Percentiles rank a stretch among this genome's conserved stretches.
phyloP scores from a whole-genome alignment of 2,113 vertebrate genomes.

The Camelus dromedarius region DNA sequence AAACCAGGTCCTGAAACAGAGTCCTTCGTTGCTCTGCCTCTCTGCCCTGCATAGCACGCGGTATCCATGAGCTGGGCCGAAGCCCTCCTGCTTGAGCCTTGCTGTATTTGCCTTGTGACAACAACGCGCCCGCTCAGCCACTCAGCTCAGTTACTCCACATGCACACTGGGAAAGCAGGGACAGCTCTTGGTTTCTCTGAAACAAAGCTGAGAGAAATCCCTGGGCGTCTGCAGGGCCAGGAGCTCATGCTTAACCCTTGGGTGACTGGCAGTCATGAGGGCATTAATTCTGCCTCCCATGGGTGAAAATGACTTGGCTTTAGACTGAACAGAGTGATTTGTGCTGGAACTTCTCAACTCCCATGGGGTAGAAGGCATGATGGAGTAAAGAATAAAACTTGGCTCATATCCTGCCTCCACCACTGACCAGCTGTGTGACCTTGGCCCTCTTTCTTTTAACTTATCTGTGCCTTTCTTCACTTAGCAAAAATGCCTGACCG shows the following conservation, averaged over 20 bases:
- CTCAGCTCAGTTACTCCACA: neutral
- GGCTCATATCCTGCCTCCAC: neutral
- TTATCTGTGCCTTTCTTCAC: neutral
- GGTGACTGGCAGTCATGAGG: neutral
- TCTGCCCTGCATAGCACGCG: neutral
- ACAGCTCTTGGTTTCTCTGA: neutral
- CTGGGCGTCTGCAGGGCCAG: neutral
- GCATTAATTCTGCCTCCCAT: neutral
- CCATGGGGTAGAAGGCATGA: neutral
- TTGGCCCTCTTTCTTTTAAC: neutral
- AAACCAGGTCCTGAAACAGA: neutral
- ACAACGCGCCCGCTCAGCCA: neutral
- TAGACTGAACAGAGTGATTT: neutral
- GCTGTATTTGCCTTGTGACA: neutral
- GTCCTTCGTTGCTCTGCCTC: neutral
- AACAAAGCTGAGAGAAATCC: neutral
- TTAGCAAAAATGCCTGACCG: neutral
- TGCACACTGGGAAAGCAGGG: neutral
- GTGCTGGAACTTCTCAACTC: neutral
- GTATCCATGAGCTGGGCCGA: neutral
- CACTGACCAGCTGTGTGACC: neutral
- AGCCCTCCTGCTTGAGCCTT: neutral
- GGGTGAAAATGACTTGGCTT: neutral
- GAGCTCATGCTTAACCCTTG: neutral
- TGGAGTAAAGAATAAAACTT: neutral